These are phyloP conservation scores for Drosophila serrata DNA, from an alignment of 1,140 invertebrate species.

Conservation along the genomic window DNA sequence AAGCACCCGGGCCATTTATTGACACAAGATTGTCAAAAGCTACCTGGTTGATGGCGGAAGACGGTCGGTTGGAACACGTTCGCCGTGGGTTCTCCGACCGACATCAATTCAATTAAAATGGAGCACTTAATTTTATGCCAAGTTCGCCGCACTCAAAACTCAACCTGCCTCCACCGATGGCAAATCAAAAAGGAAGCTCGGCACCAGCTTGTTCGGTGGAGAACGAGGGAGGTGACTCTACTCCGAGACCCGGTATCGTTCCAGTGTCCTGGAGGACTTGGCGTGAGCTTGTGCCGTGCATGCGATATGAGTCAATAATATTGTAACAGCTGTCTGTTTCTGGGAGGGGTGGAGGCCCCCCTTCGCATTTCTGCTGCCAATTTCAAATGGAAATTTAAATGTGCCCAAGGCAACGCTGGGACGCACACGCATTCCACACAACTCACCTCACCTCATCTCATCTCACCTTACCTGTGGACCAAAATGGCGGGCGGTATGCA, in stretches of 20 bases:
- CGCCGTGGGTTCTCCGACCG: constrained; percentile 26
- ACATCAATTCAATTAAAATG: constrained; percentile 82
- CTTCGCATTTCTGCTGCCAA: constrained; percentile 37
- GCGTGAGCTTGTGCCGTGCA: constrained; percentile 61
- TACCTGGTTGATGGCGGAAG: constrained; percentile 28
- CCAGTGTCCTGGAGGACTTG: constrained; percentile 41
- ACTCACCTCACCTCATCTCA: not conserved
- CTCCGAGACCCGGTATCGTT: constrained; percentile 1
- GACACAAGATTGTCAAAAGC: constrained; percentile 64
- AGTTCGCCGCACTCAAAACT: constrained; percentile 71
- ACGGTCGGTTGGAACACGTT: constrained; percentile 13
- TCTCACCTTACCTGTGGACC: not conserved
- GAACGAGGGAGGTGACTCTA: constrained; percentile 1
- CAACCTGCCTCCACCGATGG: constrained; percentile 50
- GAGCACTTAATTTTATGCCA: constrained; percentile 81
- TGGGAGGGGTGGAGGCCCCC: constrained; percentile 28
- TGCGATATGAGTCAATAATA: constrained; percentile 83
- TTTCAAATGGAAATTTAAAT: constrained; percentile 80
- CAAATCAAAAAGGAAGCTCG: constrained; percentile 63
- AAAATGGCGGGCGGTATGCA: constrained; percentile 34
- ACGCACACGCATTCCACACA: constrained; percentile 10
- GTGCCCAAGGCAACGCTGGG: constrained; percentile 44
- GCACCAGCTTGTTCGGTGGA: constrained; percentile 25
- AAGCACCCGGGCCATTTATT: constrained; percentile 56
- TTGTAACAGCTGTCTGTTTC: constrained; percentile 79